Evolutionary conservation across 2,797 vertebrate species (phyloP), one percentile per base, ranked within the genome.

Genomic region (Meriones psammophilus): DNA sequence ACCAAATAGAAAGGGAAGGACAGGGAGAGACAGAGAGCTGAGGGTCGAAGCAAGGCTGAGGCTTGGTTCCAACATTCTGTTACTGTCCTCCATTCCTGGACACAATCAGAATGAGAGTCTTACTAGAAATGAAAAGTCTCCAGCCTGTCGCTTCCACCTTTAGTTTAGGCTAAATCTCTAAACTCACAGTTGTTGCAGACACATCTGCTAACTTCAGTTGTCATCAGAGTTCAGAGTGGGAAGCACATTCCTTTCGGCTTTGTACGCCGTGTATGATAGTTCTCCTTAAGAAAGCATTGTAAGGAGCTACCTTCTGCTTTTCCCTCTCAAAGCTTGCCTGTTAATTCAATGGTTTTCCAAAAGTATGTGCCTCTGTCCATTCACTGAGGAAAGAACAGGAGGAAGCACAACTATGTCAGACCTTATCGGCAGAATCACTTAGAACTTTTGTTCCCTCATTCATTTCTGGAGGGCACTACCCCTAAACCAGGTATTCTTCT

Each of bases 131-230:
- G 36, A 84, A 95, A 91, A 89, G 26, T 78, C 60, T 92, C 33
- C 66, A 73, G 46, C 39, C 20, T 77, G 28, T 88, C 18, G 77
- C 36, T 92, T 95, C 86, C 20, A 87, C 10, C 13, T 42, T 42
- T 42, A 42, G 42, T 42, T 42, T 42, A 92, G 30, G 24, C 85
- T 76, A 56, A 96, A 95, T 81, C 88, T 86, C 79, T 94, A 89
- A 85, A 69, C 85, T 76, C 28, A 58, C 30, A 85, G 71, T 46
- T 62, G 81, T 66, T 94, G 54, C 60, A 26, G 13, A 87, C 33
- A 90, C 0, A 64, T 88, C 79, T 89, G 74, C 78, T 94, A 91
- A 81, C 62, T 92, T 64, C 26, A 73, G 8, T 56, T 92, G 84
- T 58, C 42, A 83, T 84, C n/a, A 71, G 13, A 76, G 69, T 24